phyloP scores from a whole-genome alignment of 1,140 invertebrate species.

The Drosophila nigromelanica region DNA sequence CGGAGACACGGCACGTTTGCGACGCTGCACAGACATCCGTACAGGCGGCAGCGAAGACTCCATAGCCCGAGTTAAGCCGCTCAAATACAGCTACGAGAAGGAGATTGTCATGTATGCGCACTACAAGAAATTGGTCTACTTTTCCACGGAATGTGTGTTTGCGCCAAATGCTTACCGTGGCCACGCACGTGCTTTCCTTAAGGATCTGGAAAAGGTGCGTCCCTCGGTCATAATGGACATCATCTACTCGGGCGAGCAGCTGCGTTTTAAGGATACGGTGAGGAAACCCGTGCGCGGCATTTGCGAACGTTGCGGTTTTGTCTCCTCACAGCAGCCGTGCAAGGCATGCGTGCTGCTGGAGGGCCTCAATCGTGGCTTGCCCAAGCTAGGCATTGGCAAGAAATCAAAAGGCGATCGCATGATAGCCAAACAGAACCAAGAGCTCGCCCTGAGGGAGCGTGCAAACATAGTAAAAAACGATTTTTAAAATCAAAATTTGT shows the following conservation, averaged over 20 bases:
- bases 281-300: constrained; percentile 92
- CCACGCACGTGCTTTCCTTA: constrained; percentile 95
- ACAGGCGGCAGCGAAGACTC: constrained; percentile 94
- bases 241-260: constrained; percentile 96
- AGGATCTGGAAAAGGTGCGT: constrained; percentile 97
- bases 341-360: constrained; percentile 98
- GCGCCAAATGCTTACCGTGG: constrained; percentile 99
- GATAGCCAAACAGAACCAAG: constrained; percentile 84
- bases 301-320: constrained; percentile 95
- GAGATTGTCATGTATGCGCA: constrained; percentile 99
- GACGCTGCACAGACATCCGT: constrained; percentile 94
- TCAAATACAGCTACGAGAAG: constrained; percentile 99
- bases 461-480: constrained; percentile 84
- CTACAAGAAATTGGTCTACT: constrained; percentile 98
- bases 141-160: constrained; percentile 99
- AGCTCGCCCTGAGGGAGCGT: constrained; percentile 68
- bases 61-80: constrained; percentile 97
- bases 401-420: constrained; percentile 90
- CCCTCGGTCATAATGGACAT: constrained; percentile 98
- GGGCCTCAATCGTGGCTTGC: constrained; percentile 96
- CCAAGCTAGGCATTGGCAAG: constrained; percentile 94
- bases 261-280: constrained; percentile 92
- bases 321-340: constrained; percentile 97
- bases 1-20: constrained; percentile 97
- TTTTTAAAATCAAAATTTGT: constrained; percentile 56